These are phyloP conservation scores for Acanthisitta chloris DNA, from an alignment of 2,113 vertebrate genomes.

Conservation along the genomic window DNA sequence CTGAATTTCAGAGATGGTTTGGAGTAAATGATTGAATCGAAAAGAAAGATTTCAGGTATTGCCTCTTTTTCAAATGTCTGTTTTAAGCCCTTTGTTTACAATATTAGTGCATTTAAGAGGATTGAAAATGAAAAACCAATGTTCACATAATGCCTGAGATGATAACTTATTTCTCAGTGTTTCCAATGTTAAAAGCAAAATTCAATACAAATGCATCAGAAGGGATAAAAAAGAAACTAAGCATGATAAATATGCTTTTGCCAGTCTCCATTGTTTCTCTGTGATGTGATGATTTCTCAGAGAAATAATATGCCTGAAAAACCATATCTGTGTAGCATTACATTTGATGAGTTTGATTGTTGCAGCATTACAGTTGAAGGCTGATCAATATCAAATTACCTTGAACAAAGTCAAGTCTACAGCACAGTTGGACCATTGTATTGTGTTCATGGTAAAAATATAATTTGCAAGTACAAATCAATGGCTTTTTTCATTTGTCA, in stretches of 20 bases:
- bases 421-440: not conserved
- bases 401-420: constrained; percentile 18
- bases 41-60: not conserved
- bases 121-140: not conserved
- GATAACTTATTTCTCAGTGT: not conserved
- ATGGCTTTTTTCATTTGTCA: not conserved
- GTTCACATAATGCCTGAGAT: not conserved
- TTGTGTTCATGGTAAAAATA: constrained; percentile 26
- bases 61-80: not conserved
- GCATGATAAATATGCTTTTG: not conserved
- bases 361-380: not conserved
- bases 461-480: constrained; percentile 11
- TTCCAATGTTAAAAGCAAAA: not conserved
- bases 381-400: constrained; percentile 61
- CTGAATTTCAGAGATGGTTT: not conserved
- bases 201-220: not conserved
- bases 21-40: not conserved
- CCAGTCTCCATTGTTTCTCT: not conserved
- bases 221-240: not conserved
- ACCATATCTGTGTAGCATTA: not conserved
- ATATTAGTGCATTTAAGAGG: not conserved
- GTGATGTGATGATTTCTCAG: constrained; percentile 25
- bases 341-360: not conserved
- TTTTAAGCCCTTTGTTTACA: not conserved
- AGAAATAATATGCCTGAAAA: constrained; percentile 29